Base-by-base conservation (phyloP, 1,140 invertebrate species). In the Lithobius niger region DNA sequence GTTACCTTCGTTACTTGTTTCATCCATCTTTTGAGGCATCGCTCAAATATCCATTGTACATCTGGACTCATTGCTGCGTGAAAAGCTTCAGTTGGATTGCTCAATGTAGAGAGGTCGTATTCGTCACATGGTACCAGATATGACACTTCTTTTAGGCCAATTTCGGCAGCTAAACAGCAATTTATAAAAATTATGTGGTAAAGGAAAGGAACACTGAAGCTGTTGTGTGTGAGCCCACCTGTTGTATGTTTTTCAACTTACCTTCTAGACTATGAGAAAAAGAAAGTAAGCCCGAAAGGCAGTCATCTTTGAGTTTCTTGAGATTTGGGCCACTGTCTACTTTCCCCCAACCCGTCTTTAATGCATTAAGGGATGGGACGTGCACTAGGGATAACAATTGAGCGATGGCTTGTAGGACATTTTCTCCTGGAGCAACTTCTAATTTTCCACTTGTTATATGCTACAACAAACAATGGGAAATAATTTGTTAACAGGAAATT, bases 221-320 rank as follows among this genome's bases (percentile, higher is more conserved):
- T n/a, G 10, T n/a, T 10, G n/a, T 36, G 10, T 36, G 10, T 36
- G n/a, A 36, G 31, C 31, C 31, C 10, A 36, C n/a, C n/a, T n/a
- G n/a, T n/a, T n/a, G n/a, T 10, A 36, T n/a, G n/a, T 10, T 36
- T n/a, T 10, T 36, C n/a, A 10, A 10, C 10, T 47, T 22, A 47
- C 44, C 44, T 47, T 47, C 44, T 18, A 47, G 44, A 47, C 44
- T 15, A 47, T 47, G 44, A 6, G 44, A 6, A 47, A 47, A 47
- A 13, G 44, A 47, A 10, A 47, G 22, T 15, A 47, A 22, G 22
- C 10, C 19, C 6, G 10, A 47, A 10, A 47, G 22, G 22, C 44
- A 47, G 22, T 47, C 19, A 13, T 47, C 44, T 22, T 18, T 22
- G 10, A 47, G 13, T 15, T 47, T 15, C 22, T 21, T 47, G 6